These are phyloP conservation scores for Drosophila pseudotalamancana DNA, from an alignment of 2,888 invertebrate species.

Conservation along the genomic window DNA sequence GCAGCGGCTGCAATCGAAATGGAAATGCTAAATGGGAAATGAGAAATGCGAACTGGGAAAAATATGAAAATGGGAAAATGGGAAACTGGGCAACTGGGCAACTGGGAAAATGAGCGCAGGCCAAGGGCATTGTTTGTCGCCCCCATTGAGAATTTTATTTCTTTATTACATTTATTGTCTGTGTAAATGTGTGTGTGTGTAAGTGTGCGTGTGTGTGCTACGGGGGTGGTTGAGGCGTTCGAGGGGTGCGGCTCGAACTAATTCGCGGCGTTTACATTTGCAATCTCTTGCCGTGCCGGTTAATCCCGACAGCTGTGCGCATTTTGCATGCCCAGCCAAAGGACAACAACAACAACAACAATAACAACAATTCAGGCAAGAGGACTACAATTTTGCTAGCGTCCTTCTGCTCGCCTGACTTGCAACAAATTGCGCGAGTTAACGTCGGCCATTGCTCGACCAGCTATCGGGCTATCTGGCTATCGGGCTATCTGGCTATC, in stretches of 20 bases:
- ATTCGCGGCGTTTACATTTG: slow-evolving; percentile 67
- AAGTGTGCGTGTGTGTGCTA: slow-evolving; percentile 10
- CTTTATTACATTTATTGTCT: slow-evolving; percentile 75
- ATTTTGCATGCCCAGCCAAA: slow-evolving; percentile 52
- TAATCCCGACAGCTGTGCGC: slow-evolving; percentile 72
- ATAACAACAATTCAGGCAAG: not conserved
- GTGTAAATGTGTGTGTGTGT: slow-evolving; percentile 38
- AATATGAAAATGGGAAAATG: slow-evolving; percentile 11
- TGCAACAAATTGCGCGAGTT: slow-evolving; percentile 63
- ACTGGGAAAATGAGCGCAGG: slow-evolving; percentile 26
- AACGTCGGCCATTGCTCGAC: slow-evolving; percentile 32
- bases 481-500: slow-evolving; percentile 8
- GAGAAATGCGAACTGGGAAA: slow-evolving; percentile 28
- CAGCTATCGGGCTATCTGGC: slow-evolving; percentile 16
- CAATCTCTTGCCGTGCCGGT: slow-evolving; percentile 43
- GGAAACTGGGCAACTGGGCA: slow-evolving; percentile 15
- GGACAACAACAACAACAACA: slow-evolving; percentile 10
- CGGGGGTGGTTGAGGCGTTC: slow-evolving; percentile 40
- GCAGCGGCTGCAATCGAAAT: slow-evolving; percentile 37
- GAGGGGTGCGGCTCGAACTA: slow-evolving; percentile 34
- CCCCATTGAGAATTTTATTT: slow-evolving; percentile 55
- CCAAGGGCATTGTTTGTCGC: slow-evolving; percentile 50
- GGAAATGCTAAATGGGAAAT: slow-evolving; percentile 13
- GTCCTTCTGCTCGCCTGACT: slow-evolving; percentile 22
- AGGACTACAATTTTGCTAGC: not conserved